A percentile compares a stretch with the other conserved stretches of the same genome.
Evolutionary conservation across 2,113 vertebrate genomes (phyloP).

Genomic region (Hippocampus guttulatus): DNA sequence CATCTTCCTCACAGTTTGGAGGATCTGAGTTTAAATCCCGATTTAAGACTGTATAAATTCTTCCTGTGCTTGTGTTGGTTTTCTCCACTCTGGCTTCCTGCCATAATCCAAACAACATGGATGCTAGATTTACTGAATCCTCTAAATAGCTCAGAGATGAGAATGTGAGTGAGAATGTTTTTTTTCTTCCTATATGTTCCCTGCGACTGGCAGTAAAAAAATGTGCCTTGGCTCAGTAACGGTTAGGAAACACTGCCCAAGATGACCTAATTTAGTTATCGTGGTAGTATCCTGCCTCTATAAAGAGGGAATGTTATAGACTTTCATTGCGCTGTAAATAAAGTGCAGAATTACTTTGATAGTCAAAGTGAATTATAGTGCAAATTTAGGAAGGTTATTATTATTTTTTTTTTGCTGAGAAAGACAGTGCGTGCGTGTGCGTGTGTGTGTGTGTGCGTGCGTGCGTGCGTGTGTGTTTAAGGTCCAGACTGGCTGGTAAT

Average conservation of each 20-base stretch:
- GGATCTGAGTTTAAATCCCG: too few relatives aligned
- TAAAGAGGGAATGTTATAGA: constrained; percentile 22
- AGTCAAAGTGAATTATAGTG: constrained; percentile 33
- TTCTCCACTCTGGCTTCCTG: too few relatives aligned
- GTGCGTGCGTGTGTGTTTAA: constrained; percentile 27
- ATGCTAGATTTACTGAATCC: too few relatives aligned
- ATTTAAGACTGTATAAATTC: too few relatives aligned
- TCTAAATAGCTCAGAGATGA: not conserved
- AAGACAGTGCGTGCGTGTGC: constrained; percentile 21
- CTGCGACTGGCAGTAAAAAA: not conserved
- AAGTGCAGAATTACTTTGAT: constrained; percentile 31
- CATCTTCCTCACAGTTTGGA: too few relatives aligned
- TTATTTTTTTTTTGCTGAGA: constrained; percentile 17
- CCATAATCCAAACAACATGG: too few relatives aligned
- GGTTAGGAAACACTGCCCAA: not conserved
- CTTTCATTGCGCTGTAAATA: constrained; percentile 14
- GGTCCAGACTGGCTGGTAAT: constrained; percentile 76
- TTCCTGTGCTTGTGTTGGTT: too few relatives aligned
- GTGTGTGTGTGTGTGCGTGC: not conserved
- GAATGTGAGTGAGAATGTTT: not conserved
- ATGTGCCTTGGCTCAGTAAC: not conserved
- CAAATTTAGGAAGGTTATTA: constrained; percentile 11
- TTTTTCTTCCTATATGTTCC: not conserved
- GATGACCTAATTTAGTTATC: not conserved
- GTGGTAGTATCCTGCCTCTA: constrained; percentile 1